Evolutionary conservation across 2,888 invertebrate genomes (phyloP).

Genomic region (Cerceris ruficornis): DNA sequence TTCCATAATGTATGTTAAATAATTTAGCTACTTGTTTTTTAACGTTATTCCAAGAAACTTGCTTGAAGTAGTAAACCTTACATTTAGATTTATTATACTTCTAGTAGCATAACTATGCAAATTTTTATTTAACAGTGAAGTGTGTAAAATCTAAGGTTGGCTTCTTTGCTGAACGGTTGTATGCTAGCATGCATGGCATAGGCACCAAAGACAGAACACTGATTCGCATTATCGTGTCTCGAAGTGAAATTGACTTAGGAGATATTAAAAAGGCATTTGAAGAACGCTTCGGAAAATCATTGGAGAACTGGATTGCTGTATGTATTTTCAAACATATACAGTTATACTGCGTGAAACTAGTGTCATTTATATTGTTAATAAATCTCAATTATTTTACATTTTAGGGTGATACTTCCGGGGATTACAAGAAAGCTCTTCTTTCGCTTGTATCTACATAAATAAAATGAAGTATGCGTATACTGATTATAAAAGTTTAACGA

Average conservation of each 20-base stretch:
- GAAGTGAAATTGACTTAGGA: conserved; percentile 95
- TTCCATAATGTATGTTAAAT: no score
- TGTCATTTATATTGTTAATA: conserved; percentile 4
- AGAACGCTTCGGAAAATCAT: conserved; percentile 89
- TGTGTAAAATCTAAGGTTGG: conserved; percentile 95
- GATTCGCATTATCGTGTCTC: conserved; percentile 94
- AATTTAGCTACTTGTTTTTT: no score
- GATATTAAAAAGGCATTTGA: conserved; percentile 96
- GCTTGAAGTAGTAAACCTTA: no score
- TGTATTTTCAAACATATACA: conserved; percentile 78
- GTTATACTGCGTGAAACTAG: neutral
- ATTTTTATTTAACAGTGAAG: conserved; percentile 85
- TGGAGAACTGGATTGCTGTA: conserved; percentile 94
- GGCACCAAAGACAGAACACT: conserved; percentile 96
- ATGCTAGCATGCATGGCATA: conserved; percentile 95
- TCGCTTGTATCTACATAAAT: conserved; percentile 88
- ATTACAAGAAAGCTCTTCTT: conserved; percentile 95
- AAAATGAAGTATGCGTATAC: neutral
- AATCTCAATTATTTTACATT: conserved; percentile 79
- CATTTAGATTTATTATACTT: no score
- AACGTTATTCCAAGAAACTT: neutral
- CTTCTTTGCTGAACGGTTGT: conserved; percentile 95
- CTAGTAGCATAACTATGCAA: neutral
- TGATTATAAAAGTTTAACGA: neutral
- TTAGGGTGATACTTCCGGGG: conserved; percentile 96